Evolutionary conservation across 1,140 invertebrate species (phyloP).

Genomic region (Drosophila littoralis): DNA sequence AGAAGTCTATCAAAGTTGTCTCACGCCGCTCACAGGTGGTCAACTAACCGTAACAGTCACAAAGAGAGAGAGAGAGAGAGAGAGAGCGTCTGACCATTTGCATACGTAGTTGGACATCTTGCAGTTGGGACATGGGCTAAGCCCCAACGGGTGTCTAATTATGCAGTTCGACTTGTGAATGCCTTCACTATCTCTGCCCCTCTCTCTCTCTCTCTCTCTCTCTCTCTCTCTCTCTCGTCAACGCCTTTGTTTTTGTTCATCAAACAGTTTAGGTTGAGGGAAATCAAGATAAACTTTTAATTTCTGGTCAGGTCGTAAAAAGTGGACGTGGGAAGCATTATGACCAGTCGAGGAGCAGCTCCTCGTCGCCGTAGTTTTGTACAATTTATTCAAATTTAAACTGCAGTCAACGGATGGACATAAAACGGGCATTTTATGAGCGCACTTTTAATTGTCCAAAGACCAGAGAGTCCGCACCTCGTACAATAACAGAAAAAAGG

Average conservation of each 20-base stretch:
- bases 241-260: constrained; percentile 73
- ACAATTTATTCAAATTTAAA: constrained; percentile 82
- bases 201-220: not conserved
- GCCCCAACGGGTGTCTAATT: constrained; percentile 74
- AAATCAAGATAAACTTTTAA: constrained; percentile 82
- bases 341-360: constrained; percentile 7
- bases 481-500: constrained; percentile 39
- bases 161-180: constrained; percentile 57
- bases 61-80: constrained; percentile 2
- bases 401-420: constrained; percentile 60
- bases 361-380: constrained; percentile 61
- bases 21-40: constrained; percentile 71
- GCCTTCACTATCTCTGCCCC: not conserved
- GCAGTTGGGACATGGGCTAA: constrained; percentile 14
- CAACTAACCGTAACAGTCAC: constrained; percentile 76
- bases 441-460: constrained; percentile 62
- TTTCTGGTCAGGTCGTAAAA: constrained; percentile 69
- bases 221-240: constrained; percentile 2
- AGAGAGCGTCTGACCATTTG: constrained; percentile 32
- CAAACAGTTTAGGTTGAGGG: constrained; percentile 66
- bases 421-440: constrained; percentile 74
- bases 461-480: constrained; percentile 4
- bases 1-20: constrained; percentile 52
- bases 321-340: constrained; percentile 69
- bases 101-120: constrained; percentile 38